phyloP scores from a whole-genome alignment of 1,140 invertebrate genomes.

The Drosophila subpulchrella region DNA sequence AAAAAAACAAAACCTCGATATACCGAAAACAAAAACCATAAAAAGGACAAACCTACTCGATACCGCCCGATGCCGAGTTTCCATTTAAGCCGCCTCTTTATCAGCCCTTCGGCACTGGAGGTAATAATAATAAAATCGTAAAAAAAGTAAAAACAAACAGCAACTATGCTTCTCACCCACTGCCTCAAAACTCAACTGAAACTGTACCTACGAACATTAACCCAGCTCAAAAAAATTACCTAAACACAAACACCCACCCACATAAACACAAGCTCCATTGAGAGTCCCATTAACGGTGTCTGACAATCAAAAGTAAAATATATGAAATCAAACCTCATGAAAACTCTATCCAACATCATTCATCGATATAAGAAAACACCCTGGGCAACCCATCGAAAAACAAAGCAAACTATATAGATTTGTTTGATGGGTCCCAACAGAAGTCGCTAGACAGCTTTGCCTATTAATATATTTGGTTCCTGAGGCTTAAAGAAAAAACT shows the following conservation, averaged over 20 bases:
- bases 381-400: slow-evolving; percentile 5
- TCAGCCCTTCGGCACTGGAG: slow-evolving; percentile 85
- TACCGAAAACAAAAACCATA: slow-evolving; percentile 51
- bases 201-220: slow-evolving; percentile 65
- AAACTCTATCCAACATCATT: slow-evolving; percentile 24
- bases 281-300: slow-evolving; percentile 60
- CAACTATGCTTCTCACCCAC: slow-evolving; percentile 57
- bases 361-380: neutral
- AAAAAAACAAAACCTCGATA: slow-evolving; percentile 18
- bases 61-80: slow-evolving; percentile 85
- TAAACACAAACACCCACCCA: slow-evolving; percentile 39
- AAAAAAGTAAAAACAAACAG: slow-evolving; percentile 36
- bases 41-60: slow-evolving; percentile 88
- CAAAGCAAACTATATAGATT: slow-evolving; percentile 42
- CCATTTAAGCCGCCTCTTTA: slow-evolving; percentile 85
- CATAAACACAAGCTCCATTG: slow-evolving; percentile 22
- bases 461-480: slow-evolving; percentile 22
- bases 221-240: slow-evolving; percentile 44
- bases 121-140: slow-evolving; percentile 72
- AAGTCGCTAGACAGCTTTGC: slow-evolving; percentile 49
- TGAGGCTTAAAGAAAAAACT: neutral
- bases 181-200: slow-evolving; percentile 44
- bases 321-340: slow-evolving; percentile 14
- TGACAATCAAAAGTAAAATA: slow-evolving; percentile 46
- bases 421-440: slow-evolving; percentile 4